Evolutionary conservation across 2,113 vertebrate genomes (phyloP), one percentile per base, ranked within the genome.

Genomic region (Hypomesus transpacificus): DNA sequence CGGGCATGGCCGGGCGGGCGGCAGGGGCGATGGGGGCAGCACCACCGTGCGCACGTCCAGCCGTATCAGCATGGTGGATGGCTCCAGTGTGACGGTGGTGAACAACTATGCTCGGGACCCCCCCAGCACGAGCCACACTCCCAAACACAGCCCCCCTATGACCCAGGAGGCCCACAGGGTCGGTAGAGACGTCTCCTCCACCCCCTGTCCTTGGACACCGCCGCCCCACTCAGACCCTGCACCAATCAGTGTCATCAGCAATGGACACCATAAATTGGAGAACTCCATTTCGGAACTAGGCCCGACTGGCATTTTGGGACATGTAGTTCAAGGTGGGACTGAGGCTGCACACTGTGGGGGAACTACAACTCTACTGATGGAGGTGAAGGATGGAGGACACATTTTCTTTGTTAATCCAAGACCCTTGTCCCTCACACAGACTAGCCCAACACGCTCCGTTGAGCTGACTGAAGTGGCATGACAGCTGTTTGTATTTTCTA

Each of bases 51-150:
- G 34, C 24, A 67, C 90, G 69, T 88, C 89, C 20, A 83, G 83
- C 52, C 82, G 0, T 9, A 66, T 70, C 74, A 93, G 0, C 78
- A 88, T 6, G 79, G 78, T 3, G 90, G 95, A 94, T 24, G 90
- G 82, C 0, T 75, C 81, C 0, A 80, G 87, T 70, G 81, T 82
- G 76, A 89, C 91, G 4, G 85, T 90, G 4, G 82, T 92, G 71
- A 93, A 93, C 0, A 91, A 88, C 69, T 93, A 91, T 2, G 74
- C 87, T 0, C 52, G 91, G 0, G 84, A 92, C 28, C 3, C 14
- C 53, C 53, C 53, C 17, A 18, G 16, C 53, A 18, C 53, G 7
- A 16, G 4, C 53, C 14, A 85, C 0, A 88, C 85, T 77, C 68
- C 83, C 75, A 87, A 91, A 0, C 88, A 86, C 3, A 66, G 69